Evolutionary conservation across 2,797 vertebrate species (phyloP).

Genomic region (Darevskia mixta): DNA sequence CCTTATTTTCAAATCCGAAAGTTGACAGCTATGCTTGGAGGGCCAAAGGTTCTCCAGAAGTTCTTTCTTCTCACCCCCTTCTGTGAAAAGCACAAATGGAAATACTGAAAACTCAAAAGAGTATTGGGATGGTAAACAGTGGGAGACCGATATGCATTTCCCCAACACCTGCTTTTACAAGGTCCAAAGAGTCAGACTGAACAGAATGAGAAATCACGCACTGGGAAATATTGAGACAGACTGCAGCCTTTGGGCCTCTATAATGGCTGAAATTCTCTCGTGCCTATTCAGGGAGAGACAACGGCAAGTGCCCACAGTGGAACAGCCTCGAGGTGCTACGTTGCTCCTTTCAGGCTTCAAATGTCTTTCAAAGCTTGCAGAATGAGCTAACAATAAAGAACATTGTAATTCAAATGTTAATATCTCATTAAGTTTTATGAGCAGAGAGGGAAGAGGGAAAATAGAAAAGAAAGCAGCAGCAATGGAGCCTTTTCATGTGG

Average conservation of each 20-base stretch:
- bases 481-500: slow-evolving; percentile 4
- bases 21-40: too few relatives aligned
- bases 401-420: slow-evolving; percentile 61
- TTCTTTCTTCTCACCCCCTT: background rate
- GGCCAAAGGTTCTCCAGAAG: background rate
- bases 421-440: slow-evolving; percentile 69
- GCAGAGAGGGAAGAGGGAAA: background rate
- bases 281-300: slow-evolving; percentile 4
- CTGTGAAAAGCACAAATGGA: background rate
- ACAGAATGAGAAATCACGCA: slow-evolving; percentile 31
- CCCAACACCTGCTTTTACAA: slow-evolving; percentile 26
- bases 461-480: background rate
- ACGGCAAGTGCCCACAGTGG: slow-evolving; percentile 32
- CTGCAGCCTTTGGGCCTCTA: slow-evolving; percentile 33
- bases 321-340: slow-evolving; percentile 48
- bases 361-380: slow-evolving; percentile 60
- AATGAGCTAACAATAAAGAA: slow-evolving; percentile 61
- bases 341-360: slow-evolving; percentile 56
- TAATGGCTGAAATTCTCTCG: slow-evolving; percentile 42
- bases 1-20: too few relatives aligned
- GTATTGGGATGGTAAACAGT: background rate
- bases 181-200: slow-evolving; percentile 30
- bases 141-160: background rate
- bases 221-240: slow-evolving; percentile 42
- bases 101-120: background rate